Evolutionary conservation across 2,797 vertebrate species (phyloP), one percentile per base, ranked within the genome.

Genomic region (Chaetophractus vellerosus): DNA sequence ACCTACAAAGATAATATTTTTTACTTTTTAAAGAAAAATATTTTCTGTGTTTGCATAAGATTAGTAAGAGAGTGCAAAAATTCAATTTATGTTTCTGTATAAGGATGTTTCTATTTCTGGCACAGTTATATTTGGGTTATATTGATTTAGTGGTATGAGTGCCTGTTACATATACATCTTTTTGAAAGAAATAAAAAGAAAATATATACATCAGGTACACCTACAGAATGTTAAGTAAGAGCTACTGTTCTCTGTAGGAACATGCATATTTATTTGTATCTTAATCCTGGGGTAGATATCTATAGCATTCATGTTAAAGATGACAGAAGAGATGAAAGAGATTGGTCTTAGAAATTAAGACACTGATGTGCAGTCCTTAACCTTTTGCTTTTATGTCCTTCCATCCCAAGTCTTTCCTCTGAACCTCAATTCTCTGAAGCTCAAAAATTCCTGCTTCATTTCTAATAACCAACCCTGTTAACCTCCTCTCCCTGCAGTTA

Each of bases 151-250:
- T 75, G 36, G 45, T 69, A 71, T 41, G 26, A 57, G 28, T 66
- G 6, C 63, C 15, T 50, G 19, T 64, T 81, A 72, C 14, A 0
- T 69, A 24, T 61, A 92, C 93, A 61, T 83, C 52, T 71, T 55
- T 80, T 83, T 93, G 38, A 71, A 88, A 92, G 63, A 86, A 82
- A 84, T 50, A 82, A 90, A 81, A 19, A 92, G 50, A 85, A 86
- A 69, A 55, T 41, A 12, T 72, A 52, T 14, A 24, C 38, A 85
- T 38, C 84, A 50, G 11, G 48, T 36, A 41, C 26, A 48, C 28
- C 45, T 76, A 38, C 78, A 66, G 21, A 75, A 48, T 45, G 45
- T 78, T 74, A 52, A 33, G 1, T 18, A 41, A 45, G 69, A 59
- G 74, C 48, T 69, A 0, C 48, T 52, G 10, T 63, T 86, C 71